These are phyloP conservation scores for Schizopygopsis pylzovi DNA, from an alignment of 2,797 vertebrate genomes.

Conservation along the genomic window DNA sequence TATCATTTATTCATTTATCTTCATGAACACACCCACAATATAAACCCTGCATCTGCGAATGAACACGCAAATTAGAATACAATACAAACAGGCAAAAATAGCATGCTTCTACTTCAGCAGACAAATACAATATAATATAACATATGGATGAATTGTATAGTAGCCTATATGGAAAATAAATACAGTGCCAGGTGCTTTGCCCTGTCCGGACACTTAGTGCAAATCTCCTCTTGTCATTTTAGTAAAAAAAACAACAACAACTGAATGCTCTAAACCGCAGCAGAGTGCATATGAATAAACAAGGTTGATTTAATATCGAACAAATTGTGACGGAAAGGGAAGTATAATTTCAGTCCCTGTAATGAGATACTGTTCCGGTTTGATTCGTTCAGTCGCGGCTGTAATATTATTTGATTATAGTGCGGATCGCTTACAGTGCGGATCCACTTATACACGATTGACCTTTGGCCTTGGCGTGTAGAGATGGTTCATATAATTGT, in stretches of 20 bases:
- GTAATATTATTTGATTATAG: conserved; percentile 12
- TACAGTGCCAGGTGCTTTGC: neutral
- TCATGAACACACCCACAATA: conserved; percentile 24
- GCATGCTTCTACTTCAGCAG: neutral
- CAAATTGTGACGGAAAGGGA: neutral
- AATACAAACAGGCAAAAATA: neutral
- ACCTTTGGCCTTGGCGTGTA: conserved; percentile 70
- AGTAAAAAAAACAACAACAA: neutral
- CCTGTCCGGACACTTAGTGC: neutral
- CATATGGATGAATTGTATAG: neutral
- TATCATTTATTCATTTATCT: conserved; percentile 36
- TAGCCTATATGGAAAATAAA: neutral
- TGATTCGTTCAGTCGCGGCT: conserved; percentile 2
- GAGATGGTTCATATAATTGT: conserved; percentile 65
- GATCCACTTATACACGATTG: conserved; percentile 77
- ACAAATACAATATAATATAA: neutral
- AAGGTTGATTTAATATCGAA: neutral
- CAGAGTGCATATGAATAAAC: no score
- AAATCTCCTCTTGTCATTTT: neutral
- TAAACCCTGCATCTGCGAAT: neutral
- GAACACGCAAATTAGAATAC: neutral
- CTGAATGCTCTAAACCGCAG: neutral
- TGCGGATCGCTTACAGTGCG: conserved; percentile 53
- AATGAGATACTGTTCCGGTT: neutral
- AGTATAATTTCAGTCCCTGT: neutral